Conservation (phyloP, 1,140 invertebrate genomes). For the Eufriesea mexicana region DNA sequence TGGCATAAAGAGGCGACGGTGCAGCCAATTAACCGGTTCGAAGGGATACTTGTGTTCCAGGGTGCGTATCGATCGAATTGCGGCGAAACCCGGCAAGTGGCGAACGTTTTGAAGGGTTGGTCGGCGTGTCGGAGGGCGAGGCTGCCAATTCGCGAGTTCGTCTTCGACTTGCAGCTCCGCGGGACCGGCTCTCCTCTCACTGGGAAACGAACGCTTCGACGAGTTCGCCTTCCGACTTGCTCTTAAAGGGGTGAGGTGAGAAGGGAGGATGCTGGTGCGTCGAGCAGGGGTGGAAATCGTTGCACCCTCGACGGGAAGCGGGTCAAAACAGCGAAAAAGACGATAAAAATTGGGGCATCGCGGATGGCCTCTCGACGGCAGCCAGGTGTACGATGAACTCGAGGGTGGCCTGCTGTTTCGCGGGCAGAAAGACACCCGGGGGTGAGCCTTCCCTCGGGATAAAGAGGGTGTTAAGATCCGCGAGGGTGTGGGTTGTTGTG, state of each 20-base stretch:
- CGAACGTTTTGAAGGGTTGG: conserved; percentile 43
- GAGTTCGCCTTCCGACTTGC: too few relatives aligned
- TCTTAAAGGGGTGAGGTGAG: too few relatives aligned
- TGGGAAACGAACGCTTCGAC: too few relatives aligned
- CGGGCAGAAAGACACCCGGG: conserved; percentile 62
- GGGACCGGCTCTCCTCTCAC: not conserved
- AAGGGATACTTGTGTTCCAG: not conserved
- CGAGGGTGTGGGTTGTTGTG: conserved; percentile 76
- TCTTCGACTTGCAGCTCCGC: not conserved
- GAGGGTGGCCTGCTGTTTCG: conserved; percentile 63
- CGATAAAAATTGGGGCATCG: conserved; percentile 72
- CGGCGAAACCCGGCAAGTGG: conserved; percentile 30
- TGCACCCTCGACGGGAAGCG: conserved; percentile 57
- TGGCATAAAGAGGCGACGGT: conserved; percentile 23
- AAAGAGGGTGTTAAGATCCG: conserved; percentile 73
- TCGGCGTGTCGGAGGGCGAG: not conserved
- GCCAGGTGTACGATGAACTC: conserved; percentile 70
- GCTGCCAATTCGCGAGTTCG: conserved; percentile 22
- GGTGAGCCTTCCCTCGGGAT: conserved; percentile 71
- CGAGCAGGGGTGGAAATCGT: not conserved
- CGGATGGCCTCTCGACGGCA: conserved; percentile 64
- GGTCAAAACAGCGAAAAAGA: conserved; percentile 66
- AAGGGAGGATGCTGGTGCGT: too few relatives aligned
- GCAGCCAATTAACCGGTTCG: conserved; percentile 38
- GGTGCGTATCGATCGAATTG: conserved; percentile 36